Conservation (phyloP, 2,797 vertebrate genomes). For the Poeciliopsis presidionis region DNA sequence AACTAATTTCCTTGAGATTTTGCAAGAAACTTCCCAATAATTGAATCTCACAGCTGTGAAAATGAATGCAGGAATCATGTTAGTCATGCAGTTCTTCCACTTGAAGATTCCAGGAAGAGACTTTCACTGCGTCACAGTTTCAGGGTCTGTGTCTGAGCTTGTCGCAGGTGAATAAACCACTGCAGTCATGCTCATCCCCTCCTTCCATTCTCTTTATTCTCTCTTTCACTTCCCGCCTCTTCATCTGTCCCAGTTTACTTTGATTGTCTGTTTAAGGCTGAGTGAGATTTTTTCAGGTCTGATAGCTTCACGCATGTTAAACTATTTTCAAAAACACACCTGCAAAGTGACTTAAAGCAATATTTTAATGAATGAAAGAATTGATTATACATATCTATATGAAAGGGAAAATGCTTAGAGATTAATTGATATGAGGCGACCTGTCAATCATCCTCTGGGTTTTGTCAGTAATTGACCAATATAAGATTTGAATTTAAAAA, state of each 20-base stretch:
- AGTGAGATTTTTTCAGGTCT: slow-evolving; percentile 56
- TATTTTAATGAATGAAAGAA: background rate
- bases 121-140: slow-evolving; percentile 74
- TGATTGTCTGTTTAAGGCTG: slow-evolving; percentile 55
- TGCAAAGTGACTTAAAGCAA: slow-evolving; percentile 3
- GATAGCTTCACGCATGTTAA: slow-evolving; percentile 6
- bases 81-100: slow-evolving; percentile 21
- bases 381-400: background rate
- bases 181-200: slow-evolving; percentile 34
- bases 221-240: slow-evolving; percentile 8
- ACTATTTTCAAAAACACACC: slow-evolving; percentile 7
- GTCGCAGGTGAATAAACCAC: slow-evolving; percentile 59
- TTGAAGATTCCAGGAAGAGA: slow-evolving; percentile 32
- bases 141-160: slow-evolving; percentile 75
- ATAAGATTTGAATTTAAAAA: too few species aligned
- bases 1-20: slow-evolving; percentile 11
- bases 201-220: slow-evolving; percentile 14
- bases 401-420: background rate
- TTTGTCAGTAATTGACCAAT: too few species aligned
- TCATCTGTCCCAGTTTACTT: slow-evolving; percentile 46
- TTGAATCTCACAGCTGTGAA: background rate
- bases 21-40: slow-evolving; percentile 29
- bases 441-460: too few species aligned
- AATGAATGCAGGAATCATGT: slow-evolving; percentile 31
- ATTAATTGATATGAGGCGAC: background rate